phyloP scores from a whole-genome alignment of 2,113 vertebrate genomes.

The Cryptomyrus ogoouensis region DNA sequence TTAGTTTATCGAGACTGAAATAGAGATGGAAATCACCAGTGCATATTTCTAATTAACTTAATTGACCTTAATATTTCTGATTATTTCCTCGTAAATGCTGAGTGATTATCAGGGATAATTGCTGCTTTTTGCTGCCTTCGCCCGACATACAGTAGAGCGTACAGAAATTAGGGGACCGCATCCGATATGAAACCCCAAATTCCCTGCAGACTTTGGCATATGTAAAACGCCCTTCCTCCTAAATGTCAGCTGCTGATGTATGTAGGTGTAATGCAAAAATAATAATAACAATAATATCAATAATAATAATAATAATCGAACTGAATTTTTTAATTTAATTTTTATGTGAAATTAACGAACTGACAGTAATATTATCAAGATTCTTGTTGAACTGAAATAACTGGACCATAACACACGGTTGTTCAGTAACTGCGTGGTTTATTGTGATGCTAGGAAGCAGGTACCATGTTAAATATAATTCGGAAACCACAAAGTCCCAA shows the following conservation, averaged over 20 bases:
- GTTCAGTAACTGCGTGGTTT: slow-evolving; percentile 49
- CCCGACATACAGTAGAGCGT: background rate
- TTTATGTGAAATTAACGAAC: background rate
- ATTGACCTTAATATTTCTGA: background rate
- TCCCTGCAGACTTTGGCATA: background rate
- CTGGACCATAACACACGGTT: slow-evolving; percentile 34
- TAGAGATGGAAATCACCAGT: background rate
- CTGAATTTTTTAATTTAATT: background rate
- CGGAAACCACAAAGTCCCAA: slow-evolving; percentile 28
- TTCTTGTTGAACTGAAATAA: slow-evolving; percentile 30
- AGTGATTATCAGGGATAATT: background rate
- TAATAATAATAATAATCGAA: background rate
- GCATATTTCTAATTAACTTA: background rate
- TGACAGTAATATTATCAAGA: background rate
- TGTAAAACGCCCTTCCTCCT: background rate
- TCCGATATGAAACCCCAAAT: background rate
- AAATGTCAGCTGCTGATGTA: background rate
- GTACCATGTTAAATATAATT: slow-evolving; percentile 18
- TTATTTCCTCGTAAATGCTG: background rate
- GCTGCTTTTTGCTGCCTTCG: background rate
- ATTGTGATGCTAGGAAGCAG: slow-evolving; percentile 60
- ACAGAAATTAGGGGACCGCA: background rate
- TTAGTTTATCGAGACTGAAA: background rate
- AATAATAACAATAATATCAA: background rate
- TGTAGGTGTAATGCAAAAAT: background rate